Base-by-base conservation (phyloP, 2,888 invertebrate genomes). In the Agrochola lota region DNA sequence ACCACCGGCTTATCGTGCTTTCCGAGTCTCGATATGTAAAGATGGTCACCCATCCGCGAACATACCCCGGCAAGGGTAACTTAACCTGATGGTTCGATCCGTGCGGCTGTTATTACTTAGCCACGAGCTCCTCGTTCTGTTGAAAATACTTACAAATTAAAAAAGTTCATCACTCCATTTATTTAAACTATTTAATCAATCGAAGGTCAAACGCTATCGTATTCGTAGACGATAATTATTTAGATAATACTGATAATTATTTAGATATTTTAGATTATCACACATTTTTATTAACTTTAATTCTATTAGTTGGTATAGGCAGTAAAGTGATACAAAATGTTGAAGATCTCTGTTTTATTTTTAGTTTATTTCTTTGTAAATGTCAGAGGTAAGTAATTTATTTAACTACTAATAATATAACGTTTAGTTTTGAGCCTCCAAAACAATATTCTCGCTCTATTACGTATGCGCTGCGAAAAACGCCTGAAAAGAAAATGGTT, bases 381-480 rank as follows among this genome's bases (percentile, higher is more conserved):
- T 73, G 87, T 84, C 23, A 85, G 86, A 80, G 93, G 94, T 93
- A 77, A 89, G 92, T 71, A 8, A 9, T 57, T 63, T 30, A 43
- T 67, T 20, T 6, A 46, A 23, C 1, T 49, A 11, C 6, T 74
- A 35, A 35, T 20, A 30, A 30, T 64, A 8, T 5, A 8, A 17
- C 5, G 9, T 20, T 40, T 40, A 23, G 9, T 15, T 68, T 69
- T 55, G 20, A 20, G 20, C 40, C 43, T 12, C n/a, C 11, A 55
- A 20, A 59, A 40, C 26, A 26, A 20, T 2, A 43, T 6, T n/a
- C 20, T n/a, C 35, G 35, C 35, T 35, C 35, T 15, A 40, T 15
- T n/a, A 63, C 1, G 35, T 62, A 30, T 20, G 5, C 40, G 15
- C 23, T 40, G 40, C 23, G 40, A 40, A 23, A 63, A 63, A 63